These are phyloP conservation scores for Dolichallabes microphthalmus DNA, from an alignment of 2,113 vertebrate genomes.

Conservation along the genomic window DNA sequence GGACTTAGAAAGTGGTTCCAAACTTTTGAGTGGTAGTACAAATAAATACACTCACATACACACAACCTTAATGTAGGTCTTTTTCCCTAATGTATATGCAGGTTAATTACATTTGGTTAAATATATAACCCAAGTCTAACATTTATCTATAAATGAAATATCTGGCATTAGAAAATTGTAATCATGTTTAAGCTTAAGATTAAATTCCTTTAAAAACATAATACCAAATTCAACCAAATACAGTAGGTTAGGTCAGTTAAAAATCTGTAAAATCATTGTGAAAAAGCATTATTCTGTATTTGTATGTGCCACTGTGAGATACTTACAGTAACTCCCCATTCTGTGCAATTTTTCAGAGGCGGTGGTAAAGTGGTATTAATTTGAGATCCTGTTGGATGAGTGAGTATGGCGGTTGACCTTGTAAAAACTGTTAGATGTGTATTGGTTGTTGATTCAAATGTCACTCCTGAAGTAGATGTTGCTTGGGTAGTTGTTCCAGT, in stretches of 20 bases:
- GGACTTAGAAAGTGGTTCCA: too few species aligned
- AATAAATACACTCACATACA: too few species aligned
- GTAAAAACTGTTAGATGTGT: background rate
- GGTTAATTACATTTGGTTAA: background rate
- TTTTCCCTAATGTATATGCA: background rate
- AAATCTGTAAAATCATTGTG: background rate
- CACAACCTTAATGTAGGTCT: too few species aligned
- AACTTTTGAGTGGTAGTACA: too few species aligned
- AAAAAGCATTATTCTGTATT: background rate
- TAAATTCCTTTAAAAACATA: background rate
- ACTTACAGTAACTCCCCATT: slow-evolving; percentile 64
- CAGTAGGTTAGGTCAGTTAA: background rate
- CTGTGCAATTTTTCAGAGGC: slow-evolving; percentile 52
- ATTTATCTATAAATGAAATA: background rate
- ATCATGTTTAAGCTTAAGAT: background rate
- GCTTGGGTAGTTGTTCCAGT: background rate
- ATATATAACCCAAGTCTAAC: background rate
- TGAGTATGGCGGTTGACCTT: background rate
- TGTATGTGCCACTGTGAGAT: background rate
- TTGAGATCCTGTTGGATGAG: background rate
- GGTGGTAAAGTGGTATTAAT: background rate
- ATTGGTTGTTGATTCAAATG: slow-evolving; percentile 20
- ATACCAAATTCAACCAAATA: background rate
- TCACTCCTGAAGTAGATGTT: background rate
- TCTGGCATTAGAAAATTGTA: background rate